A percentile compares a stretch with the other conserved stretches of the same genome.
Evolutionary conservation across 2,888 invertebrate species (phyloP).

Genomic region (Micoletzkya japonica): DNA sequence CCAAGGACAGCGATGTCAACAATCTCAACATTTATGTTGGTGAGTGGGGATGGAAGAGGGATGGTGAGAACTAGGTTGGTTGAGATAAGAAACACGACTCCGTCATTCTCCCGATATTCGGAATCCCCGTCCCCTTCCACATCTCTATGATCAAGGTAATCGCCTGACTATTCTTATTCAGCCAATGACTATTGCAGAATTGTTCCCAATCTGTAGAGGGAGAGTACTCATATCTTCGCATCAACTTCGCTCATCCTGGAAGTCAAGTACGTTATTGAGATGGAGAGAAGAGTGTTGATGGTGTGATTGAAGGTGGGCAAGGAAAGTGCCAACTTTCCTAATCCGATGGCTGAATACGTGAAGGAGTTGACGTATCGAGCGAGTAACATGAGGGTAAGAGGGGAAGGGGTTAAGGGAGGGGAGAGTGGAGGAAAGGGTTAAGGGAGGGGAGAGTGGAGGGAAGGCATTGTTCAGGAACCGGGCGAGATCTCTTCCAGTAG

Average conservation of each 20-base stretch:
- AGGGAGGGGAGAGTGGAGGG: neutral
- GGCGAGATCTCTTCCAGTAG: constrained; percentile 92
- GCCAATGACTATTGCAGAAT: constrained; percentile 70
- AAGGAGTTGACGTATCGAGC: constrained; percentile 79
- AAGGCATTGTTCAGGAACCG: constrained; percentile 76
- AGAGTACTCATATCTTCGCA: constrained; percentile 93
- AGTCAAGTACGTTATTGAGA: neutral
- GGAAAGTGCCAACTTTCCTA: constrained; percentile 86
- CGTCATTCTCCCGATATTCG: constrained; percentile 90
- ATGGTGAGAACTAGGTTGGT: neutral
- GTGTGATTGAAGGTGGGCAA: constrained; percentile 60
- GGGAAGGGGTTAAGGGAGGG: neutral
- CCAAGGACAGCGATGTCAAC: constrained; percentile 89
- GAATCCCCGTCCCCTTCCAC: constrained; percentile 93
- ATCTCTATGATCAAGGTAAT: constrained; percentile 88
- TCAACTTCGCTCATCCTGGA: constrained; percentile 98
- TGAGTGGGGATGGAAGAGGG: constrained; percentile 66
- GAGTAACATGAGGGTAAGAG: constrained; percentile 37
- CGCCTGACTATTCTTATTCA: neutral
- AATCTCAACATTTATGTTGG: constrained; percentile 92
- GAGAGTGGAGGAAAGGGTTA: neutral
- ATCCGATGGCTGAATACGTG: constrained; percentile 93
- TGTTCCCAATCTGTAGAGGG: constrained; percentile 98
- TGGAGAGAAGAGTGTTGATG: constrained; percentile 60
- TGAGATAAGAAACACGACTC: constrained; percentile 94